Percentiles rank a stretch among this genome's conserved stretches.
phyloP scores from a whole-genome alignment of 1,140 invertebrate species.

The Drosophila pectinifera region DNA sequence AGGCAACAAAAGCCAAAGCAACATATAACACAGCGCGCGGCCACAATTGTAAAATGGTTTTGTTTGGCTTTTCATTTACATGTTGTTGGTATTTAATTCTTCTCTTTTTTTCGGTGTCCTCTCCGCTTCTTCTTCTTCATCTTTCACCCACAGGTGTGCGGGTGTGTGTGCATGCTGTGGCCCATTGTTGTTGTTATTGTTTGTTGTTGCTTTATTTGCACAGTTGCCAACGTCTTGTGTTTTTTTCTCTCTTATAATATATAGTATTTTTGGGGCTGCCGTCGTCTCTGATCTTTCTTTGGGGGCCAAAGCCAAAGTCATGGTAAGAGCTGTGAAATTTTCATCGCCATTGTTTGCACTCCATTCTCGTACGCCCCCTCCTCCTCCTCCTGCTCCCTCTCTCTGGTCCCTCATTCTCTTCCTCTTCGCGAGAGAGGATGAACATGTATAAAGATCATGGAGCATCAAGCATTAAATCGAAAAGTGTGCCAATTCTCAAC shows the following conservation, averaged over 20 bases:
- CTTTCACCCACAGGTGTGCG: constrained; percentile 35
- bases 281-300: constrained; percentile 31
- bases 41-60: constrained; percentile 70
- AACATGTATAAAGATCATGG: constrained; percentile 44
- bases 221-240: constrained; percentile 55
- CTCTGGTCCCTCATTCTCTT: constrained; percentile 4
- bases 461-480: constrained; percentile 23
- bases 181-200: constrained; percentile 37
- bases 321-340: constrained; percentile 53
- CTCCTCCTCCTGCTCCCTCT: background rate
- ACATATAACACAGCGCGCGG: constrained; percentile 34
- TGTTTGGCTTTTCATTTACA: constrained; percentile 78
- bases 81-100: constrained; percentile 46
- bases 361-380: constrained; percentile 3
- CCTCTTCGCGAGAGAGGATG: constrained; percentile 6
- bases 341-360: constrained; percentile 37
- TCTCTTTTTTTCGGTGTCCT: constrained; percentile 11
- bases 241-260: constrained; percentile 22
- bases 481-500: constrained; percentile 73
- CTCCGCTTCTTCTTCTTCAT: constrained; percentile 19
- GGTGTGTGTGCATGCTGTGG: constrained; percentile 9
- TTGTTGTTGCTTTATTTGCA: constrained; percentile 61
- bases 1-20: constrained; percentile 47
- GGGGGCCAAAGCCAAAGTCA: constrained; percentile 42
- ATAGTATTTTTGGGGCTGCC: constrained; percentile 21